phyloP scores from a whole-genome alignment of 2,113 vertebrate genomes.

The Atlantisia rogersi region DNA sequence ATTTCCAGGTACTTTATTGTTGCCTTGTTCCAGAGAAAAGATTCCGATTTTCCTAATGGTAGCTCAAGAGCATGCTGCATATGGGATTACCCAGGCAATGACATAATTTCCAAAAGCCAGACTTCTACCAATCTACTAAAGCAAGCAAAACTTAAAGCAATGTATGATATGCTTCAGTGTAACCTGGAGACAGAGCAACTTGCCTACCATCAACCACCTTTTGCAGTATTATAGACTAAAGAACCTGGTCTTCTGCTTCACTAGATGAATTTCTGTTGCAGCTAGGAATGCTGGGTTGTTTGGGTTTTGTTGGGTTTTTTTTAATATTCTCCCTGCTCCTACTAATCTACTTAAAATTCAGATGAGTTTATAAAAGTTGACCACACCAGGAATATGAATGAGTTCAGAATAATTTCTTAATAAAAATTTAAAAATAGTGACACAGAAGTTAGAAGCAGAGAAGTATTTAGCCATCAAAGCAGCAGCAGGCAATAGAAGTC shows the following conservation, averaged over 20 bases:
- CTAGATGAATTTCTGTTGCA: not conserved
- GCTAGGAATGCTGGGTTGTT: not conserved
- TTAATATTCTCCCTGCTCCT: not conserved
- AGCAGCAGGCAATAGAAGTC: not conserved
- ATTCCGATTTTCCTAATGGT: not conserved
- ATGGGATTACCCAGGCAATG: not conserved
- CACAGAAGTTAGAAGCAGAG: not conserved
- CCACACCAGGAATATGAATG: not conserved
- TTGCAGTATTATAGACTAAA: not conserved
- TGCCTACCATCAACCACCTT: not conserved
- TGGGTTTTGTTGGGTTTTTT: not conserved
- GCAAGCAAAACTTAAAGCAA: not conserved
- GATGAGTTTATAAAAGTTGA: not conserved
- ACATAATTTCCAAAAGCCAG: not conserved
- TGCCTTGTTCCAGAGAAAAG: not conserved
- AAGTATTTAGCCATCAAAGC: not conserved
- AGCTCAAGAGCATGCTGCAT: not conserved
- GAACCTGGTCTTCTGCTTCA: not conserved
- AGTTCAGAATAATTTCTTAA: not conserved
- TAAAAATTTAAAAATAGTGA: not conserved
- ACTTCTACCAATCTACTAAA: not conserved
- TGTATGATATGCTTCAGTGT: not conserved
- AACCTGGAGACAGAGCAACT: not conserved
- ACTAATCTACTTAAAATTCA: not conserved
- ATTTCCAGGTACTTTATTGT: not conserved